Conservation (phyloP, 2,888 invertebrate species). For the Branchipolynoe longqiensis region DNA sequence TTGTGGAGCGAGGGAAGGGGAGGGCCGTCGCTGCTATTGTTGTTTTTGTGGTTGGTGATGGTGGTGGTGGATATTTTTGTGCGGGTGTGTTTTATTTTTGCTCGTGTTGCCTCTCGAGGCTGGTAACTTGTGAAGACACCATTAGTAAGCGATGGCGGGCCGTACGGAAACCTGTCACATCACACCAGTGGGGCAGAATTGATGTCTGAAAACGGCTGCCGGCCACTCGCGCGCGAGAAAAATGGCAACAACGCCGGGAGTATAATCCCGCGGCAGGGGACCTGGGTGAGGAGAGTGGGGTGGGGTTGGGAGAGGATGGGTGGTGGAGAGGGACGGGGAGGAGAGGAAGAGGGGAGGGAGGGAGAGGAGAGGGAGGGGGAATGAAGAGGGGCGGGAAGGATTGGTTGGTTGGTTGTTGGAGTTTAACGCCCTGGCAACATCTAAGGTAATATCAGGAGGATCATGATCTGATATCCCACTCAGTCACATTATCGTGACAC, state of each 20-base stretch:
- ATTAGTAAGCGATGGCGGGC: not conserved
- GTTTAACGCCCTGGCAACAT: slow-evolving; percentile 10
- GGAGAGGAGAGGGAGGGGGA: no score
- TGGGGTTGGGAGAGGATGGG: not conserved
- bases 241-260: not conserved
- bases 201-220: slow-evolving; percentile 35
- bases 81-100: not conserved
- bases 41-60: no score
- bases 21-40: no score
- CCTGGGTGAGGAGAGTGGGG: not conserved
- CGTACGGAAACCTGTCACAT: slow-evolving; percentile 34
- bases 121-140: slow-evolving; percentile 9
- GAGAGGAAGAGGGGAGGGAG: no score
- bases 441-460: no score
- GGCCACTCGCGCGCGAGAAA: slow-evolving; percentile 15
- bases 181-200: slow-evolving; percentile 49
- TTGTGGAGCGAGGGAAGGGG: no score
- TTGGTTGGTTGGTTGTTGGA: no score
- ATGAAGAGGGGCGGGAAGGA: no score
- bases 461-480: no score
- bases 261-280: slow-evolving; percentile 1
- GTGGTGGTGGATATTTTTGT: no score
- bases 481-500: no score
- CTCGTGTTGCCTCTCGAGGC: slow-evolving; percentile 9
- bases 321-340: not conserved